Percentiles rank a stretch among this genome's conserved stretches.
Evolutionary conservation across 2,797 vertebrate species (phyloP).

Genomic region (Lateolabrax maculatus): DNA sequence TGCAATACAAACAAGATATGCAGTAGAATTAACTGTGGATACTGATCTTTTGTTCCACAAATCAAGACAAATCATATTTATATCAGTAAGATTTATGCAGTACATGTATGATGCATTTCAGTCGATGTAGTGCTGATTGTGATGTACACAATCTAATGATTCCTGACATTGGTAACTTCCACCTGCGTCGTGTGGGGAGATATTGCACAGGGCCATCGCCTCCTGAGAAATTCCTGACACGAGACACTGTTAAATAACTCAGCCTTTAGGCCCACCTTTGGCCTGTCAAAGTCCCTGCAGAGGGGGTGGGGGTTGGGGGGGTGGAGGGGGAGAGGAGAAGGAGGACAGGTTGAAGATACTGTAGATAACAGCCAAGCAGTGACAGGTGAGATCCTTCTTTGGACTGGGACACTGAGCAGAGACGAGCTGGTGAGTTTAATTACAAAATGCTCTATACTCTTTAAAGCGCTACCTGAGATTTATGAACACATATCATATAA

Average conservation of each 20-base stretch:
- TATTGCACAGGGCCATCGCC: neutral
- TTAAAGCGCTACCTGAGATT: neutral
- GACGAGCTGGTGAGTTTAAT: conserved; percentile 78
- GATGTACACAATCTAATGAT: neutral
- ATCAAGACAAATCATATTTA: neutral
- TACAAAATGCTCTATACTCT: neutral
- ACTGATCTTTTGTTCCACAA: neutral
- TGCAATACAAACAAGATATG: neutral
- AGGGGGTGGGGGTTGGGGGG: conserved; percentile 18
- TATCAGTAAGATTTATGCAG: neutral
- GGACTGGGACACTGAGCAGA: conserved; percentile 58
- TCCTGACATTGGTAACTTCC: conserved; percentile 6
- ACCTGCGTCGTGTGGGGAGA: conserved; percentile 9
- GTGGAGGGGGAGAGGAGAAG: conserved; percentile 32
- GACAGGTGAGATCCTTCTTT: conserved; percentile 68
- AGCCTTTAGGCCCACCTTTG: conserved; percentile 95
- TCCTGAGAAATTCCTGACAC: conserved; percentile 45
- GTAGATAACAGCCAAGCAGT: conserved; percentile 70
- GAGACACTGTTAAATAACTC: conserved; percentile 91
- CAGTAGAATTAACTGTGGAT: neutral
- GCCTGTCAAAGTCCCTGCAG: conserved; percentile 90
- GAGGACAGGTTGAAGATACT: conserved; percentile 69
- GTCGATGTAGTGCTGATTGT: neutral
- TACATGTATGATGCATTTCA: neutral
- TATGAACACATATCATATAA: neutral